Base-by-base conservation (phyloP, 2,888 invertebrate species). In the Dusona sp. region DNA sequence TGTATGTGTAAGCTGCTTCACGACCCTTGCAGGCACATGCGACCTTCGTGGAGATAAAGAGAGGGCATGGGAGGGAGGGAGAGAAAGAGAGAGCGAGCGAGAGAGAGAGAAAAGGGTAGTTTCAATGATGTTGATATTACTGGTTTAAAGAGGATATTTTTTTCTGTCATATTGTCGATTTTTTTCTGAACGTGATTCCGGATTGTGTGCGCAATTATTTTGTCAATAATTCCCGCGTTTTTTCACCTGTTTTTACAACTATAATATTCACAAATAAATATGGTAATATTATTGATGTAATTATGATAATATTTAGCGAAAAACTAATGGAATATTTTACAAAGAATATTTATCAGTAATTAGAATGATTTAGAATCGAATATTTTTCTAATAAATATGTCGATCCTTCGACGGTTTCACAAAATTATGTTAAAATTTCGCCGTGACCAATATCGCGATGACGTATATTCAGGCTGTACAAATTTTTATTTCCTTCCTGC, bases 21-120 rank as follows among this genome's bases (percentile, higher is more conserved):
- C 74, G 68, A 74, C 79, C 79, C 84, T 84, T 48, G 75, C 70
- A 51, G 84, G 70, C 84, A 65, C 65, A 84, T 77, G 80, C 84
- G 84, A 75, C 75, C 70, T 84, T 67, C 78, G 29, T 45, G 64
- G 29, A 16, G 64, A 75, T n/a, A n/a, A 45, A 22, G 61, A 42
- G 74, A 74, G 74, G 33, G 67, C 38, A n/a, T 36, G n/a, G 19
- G 38, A 61, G 38, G 42, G 42, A 29, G n/a, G 11, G 42, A 68
- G n/a, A n/a, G n/a, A n/a, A n/a, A n/a, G n/a, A 42, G 74, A 74
- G 74, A n/a, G 67, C 38, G 11, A 36, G n/a, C 16, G 38, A 61
- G 38, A 29, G 42, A 29, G n/a, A 7, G 42, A 68, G 65, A 36
- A 51, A 51, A 45, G 29, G 48, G 38, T 70, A 70, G 61, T 70